A percentile compares a stretch with the other conserved stretches of the same genome.
phyloP scores from a whole-genome alignment of 2,888 invertebrate genomes.

The Ochropleura leucogaster region DNA sequence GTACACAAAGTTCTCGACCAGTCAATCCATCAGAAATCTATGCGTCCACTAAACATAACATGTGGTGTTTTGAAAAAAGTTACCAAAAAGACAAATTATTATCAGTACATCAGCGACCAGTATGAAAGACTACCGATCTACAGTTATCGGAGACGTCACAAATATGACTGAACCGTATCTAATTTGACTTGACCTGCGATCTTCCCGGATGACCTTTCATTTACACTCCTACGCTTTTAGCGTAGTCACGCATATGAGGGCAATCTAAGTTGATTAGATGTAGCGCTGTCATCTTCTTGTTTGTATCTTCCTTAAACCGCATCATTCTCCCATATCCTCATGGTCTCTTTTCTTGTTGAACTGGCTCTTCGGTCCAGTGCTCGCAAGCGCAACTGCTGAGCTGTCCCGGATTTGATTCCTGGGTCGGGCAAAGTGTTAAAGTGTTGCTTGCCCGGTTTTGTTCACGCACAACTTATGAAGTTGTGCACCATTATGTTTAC shows the following conservation, averaged over 20 bases:
- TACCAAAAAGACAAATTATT: background rate
- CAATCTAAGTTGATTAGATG: background rate
- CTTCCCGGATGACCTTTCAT: conserved; percentile 31
- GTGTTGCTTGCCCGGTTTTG: too few species aligned
- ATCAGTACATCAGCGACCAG: background rate
- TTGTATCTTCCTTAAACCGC: background rate
- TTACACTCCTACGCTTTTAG: conserved; percentile 12
- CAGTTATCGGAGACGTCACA: background rate
- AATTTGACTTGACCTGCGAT: conserved; percentile 32
- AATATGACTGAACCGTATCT: conserved; percentile 2
- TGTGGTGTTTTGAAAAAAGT: background rate
- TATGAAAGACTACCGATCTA: background rate
- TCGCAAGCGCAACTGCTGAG: too few species aligned
- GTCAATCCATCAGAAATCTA: background rate
- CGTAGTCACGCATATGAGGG: background rate
- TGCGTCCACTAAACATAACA: background rate
- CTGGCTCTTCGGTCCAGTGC: too few species aligned
- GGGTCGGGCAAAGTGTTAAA: too few species aligned
- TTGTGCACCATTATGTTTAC: too few species aligned
- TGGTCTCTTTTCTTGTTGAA: too few species aligned
- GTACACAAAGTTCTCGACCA: background rate
- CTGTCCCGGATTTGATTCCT: too few species aligned
- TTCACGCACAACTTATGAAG: too few species aligned
- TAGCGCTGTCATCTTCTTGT: background rate
- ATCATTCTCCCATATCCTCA: too few species aligned